Base-by-base conservation (phyloP, 1,140 invertebrate species). In the Steinernema khuongi region DNA sequence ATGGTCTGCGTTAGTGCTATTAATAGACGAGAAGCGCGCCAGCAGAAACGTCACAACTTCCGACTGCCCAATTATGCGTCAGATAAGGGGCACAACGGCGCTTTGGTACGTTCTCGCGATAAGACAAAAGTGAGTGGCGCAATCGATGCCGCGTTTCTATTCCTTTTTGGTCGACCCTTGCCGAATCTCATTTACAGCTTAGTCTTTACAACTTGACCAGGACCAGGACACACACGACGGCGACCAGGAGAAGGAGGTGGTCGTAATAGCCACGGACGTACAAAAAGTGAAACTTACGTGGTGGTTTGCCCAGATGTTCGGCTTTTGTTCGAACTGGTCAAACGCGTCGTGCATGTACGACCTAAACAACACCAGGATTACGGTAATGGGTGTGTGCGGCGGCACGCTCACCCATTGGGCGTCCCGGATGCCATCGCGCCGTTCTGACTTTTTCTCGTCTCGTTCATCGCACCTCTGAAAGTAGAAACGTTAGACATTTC, bases 381-480 rank as follows among this genome's bases (percentile, higher is more conserved):
- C 50, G 50, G 50, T 60, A 11, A 41, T 22, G 50, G 26, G 22
- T 17, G n/a, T n/a, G n/a, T 60, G 22, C 50, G 50, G 19, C 50
- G 50, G 7, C 50, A 60, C 7, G 36, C 50, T 17, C 22, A 60
- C 50, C 50, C 50, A 60, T 60, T 60, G 50, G 50, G 50, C 19
- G 50, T 60, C 50, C 50, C 50, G 22, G 50, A 60, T 4, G 50
- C 4, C 22, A 60, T 17, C 50, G 50, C 50, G 11, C 50, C 50
- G 26, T 60, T 60, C 26, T 60, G 50, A 22, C 50, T 26, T 60
- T 60, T 60, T 60, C 50, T 11, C 11, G 11, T 60, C 26, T 60
- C 50, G 19, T 60, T 60, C 50, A 60, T 60, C 19, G 14, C 50
- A 60, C n/a, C n/a, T n/a, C 50, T 60, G 50, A 17, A 60, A 60